Evolutionary conservation across 2,888 invertebrate genomes (phyloP).

Genomic region (Epinotia demarniana): DNA sequence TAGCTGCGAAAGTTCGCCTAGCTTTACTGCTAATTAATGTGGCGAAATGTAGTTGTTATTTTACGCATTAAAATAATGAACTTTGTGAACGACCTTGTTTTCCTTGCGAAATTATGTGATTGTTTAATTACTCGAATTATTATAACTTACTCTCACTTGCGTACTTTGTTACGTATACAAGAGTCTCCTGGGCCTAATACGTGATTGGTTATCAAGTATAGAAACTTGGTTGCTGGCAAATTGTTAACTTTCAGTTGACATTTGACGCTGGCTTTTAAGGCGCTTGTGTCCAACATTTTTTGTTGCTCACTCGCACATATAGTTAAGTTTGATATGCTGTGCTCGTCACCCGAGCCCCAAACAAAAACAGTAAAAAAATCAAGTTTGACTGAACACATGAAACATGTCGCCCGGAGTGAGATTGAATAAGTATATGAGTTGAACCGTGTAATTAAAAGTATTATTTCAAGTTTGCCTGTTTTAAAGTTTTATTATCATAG

Average conservation of each 20-base stretch:
- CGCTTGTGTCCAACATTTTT: too few species aligned
- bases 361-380: too few species aligned
- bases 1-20: background rate
- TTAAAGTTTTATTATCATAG: too few species aligned
- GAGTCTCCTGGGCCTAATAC: background rate
- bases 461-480: too few species aligned
- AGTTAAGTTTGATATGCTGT: too few species aligned
- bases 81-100: background rate
- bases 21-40: constrained; percentile 9
- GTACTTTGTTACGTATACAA: background rate
- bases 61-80: constrained; percentile 1
- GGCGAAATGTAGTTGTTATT: constrained; percentile 9
- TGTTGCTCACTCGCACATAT: too few species aligned
- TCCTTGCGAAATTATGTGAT: background rate
- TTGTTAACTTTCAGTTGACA: background rate
- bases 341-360: too few species aligned
- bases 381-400: too few species aligned
- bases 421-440: too few species aligned
- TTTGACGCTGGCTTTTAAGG: background rate
- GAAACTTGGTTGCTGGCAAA: background rate
- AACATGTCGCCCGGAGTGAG: too few species aligned
- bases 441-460: too few species aligned
- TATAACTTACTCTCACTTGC: background rate
- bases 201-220: background rate
- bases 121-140: background rate